Evolutionary conservation across 2,797 vertebrate species (phyloP).

Genomic region (Hydrocynus forskahlii): DNA sequence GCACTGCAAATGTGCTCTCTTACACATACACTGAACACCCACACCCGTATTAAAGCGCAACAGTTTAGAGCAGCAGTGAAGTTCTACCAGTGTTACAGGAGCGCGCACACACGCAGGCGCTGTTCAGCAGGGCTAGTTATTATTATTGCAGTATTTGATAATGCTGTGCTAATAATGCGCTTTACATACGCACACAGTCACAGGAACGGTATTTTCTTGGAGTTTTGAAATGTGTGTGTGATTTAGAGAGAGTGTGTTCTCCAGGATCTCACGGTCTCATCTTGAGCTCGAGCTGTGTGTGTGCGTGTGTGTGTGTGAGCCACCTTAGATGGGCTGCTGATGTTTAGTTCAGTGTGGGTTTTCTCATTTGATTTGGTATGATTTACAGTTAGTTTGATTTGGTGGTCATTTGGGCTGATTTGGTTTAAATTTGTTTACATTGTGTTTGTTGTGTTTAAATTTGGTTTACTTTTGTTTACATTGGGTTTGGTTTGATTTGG

Average conservation of each 20-base stretch:
- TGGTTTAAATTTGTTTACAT: background rate
- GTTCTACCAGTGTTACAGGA: background rate
- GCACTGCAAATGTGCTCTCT: too few relatives aligned
- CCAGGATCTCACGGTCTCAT: too few relatives aligned
- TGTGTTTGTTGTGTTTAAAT: background rate
- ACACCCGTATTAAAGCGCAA: background rate
- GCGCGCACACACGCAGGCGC: background rate
- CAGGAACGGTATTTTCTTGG: too few relatives aligned
- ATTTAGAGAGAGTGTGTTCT: background rate
- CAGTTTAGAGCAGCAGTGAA: background rate
- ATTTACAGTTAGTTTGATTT: background rate
- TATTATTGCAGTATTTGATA: too few relatives aligned
- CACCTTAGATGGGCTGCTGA: too few relatives aligned
- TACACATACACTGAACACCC: too few relatives aligned
- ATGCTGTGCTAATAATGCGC: too few relatives aligned
- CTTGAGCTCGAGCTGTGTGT: background rate
- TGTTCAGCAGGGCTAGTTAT: too few relatives aligned
- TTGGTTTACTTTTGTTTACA: background rate
- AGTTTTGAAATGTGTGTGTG: too few relatives aligned
- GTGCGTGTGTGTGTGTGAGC: background rate
- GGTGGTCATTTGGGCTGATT: background rate
- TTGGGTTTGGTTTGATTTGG: background rate
- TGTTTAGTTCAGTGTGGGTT: background rate
- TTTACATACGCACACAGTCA: too few relatives aligned
- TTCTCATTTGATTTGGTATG: background rate